Conservation (phyloP, 2,113 vertebrate species). For the Eurystomus gularis region DNA sequence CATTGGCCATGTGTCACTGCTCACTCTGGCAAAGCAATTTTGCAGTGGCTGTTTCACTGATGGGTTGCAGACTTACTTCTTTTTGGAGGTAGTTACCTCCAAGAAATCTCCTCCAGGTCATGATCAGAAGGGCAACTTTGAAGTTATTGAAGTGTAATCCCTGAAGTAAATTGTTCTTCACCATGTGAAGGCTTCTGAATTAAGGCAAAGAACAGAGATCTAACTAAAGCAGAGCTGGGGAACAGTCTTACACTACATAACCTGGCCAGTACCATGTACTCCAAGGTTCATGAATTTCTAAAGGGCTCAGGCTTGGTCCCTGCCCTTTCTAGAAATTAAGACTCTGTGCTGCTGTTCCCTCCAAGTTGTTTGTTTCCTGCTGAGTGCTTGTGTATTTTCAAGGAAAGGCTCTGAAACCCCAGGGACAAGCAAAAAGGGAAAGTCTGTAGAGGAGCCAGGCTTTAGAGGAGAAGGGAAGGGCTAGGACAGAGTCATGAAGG, state of each 20-base stretch:
- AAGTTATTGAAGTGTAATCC: background rate
- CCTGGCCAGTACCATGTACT: rapidly evolving
- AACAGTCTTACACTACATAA: background rate
- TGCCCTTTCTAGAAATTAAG: background rate
- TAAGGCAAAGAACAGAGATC: background rate
- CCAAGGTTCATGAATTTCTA: background rate
- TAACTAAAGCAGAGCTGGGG: background rate
- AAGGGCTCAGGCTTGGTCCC: background rate
- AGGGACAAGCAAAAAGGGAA: background rate
- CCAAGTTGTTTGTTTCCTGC: background rate
- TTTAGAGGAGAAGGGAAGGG: background rate
- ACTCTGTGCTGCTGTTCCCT: background rate
- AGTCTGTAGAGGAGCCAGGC: background rate
- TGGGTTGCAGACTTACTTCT: background rate
- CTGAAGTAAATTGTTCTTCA: background rate
- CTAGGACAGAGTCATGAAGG: background rate
- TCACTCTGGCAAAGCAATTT: background rate
- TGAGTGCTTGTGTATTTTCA: background rate
- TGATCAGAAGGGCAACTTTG: background rate
- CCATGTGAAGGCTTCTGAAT: background rate
- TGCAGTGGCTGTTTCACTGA: background rate
- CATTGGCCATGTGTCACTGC: too few relatives aligned
- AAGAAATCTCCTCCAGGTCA: background rate
- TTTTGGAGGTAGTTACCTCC: background rate
- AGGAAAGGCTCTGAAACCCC: background rate